phyloP scores from a whole-genome alignment of 2,797 vertebrate species.

The Sandelia bainsii region DNA sequence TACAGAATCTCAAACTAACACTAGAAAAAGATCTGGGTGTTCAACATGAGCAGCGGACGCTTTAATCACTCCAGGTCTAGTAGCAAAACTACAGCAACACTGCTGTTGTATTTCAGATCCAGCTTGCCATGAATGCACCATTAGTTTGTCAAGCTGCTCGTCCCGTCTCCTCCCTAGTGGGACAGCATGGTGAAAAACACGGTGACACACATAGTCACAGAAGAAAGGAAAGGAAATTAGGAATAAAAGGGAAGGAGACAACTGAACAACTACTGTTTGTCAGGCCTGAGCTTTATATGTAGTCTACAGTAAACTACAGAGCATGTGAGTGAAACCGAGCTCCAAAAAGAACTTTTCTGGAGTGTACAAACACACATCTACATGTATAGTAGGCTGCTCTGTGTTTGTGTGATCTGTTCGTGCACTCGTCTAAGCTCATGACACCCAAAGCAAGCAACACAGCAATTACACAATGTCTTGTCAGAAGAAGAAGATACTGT shows the following conservation, averaged over 20 bases:
- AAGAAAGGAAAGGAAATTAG: conserved; percentile 7
- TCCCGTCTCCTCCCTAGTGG: conserved; percentile 13
- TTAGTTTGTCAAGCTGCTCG: conserved; percentile 14
- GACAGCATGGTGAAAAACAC: conserved; percentile 18
- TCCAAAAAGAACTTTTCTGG: conserved; percentile 1
- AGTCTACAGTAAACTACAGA: neutral
- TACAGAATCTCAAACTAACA: conserved; percentile 34
- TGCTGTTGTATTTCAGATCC: conserved; percentile 23
- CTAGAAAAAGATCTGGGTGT: conserved; percentile 16
- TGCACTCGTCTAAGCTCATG: neutral
- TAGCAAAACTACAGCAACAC: neutral
- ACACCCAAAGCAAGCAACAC: neutral
- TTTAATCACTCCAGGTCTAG: conserved; percentile 11
- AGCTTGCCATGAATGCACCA: conserved; percentile 13
- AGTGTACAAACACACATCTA: neutral
- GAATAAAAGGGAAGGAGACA: neutral
- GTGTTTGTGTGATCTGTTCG: neutral
- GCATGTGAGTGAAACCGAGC: neutral
- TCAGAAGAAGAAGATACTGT: neutral
- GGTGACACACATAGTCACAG: conserved; percentile 12
- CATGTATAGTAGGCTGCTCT: neutral
- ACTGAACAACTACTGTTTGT: conserved; percentile 2
- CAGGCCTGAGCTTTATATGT: neutral
- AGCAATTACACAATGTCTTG: neutral
- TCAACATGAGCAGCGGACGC: conserved; percentile 13